Base-by-base conservation (phyloP, 2,888 invertebrate species). In the Antitype chi region DNA sequence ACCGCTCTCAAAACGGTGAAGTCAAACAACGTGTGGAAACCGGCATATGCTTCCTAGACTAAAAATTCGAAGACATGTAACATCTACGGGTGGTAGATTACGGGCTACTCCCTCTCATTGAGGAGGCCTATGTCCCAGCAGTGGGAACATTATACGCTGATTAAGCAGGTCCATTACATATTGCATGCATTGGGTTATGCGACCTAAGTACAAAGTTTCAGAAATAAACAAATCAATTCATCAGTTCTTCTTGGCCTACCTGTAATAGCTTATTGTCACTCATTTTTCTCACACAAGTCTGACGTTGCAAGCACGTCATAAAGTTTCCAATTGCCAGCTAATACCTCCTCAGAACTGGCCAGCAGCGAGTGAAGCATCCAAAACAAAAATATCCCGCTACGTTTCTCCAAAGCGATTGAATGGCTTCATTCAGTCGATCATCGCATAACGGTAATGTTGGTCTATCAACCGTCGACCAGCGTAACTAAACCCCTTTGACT, bases 361-460 rank as follows among this genome's bases (percentile, higher is more conserved):
- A 66, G 77, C 81, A 76, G 87, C 89, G 88, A 79, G 87, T 88
- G 87, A 86, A 84, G 87, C 91, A 91, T 91, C 91, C 92, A 91
- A 93, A 92, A 91, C 91, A 91, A 92, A 90, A 92, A 94, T 91
- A 93, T 92, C 92, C 93, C 93, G 92, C 90, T 91, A 90, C 88
- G 85, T 90, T 96, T 95, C 95, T 89, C 82, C 90, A 95, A 95
- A 96, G 78, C 89, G 85, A 92, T 92, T 95, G 92, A 96, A 96
- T 95, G 94, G 94, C 84, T 93, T 92, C 95, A 95, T 95, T 96
- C 95, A 92, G 87, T 90, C 94, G 92, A 94, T 95, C 93, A 95
- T 92, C 92, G 89, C 78, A 87, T 95, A 96, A 96, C 96, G 95
- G 96, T 95, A 93, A 84, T 84, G 86, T 89, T 93, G 92, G 93